Evolutionary conservation across 2,113 vertebrate genomes (phyloP), one percentile per base, ranked within the genome.

Genomic region (Menura novaehollandiae): DNA sequence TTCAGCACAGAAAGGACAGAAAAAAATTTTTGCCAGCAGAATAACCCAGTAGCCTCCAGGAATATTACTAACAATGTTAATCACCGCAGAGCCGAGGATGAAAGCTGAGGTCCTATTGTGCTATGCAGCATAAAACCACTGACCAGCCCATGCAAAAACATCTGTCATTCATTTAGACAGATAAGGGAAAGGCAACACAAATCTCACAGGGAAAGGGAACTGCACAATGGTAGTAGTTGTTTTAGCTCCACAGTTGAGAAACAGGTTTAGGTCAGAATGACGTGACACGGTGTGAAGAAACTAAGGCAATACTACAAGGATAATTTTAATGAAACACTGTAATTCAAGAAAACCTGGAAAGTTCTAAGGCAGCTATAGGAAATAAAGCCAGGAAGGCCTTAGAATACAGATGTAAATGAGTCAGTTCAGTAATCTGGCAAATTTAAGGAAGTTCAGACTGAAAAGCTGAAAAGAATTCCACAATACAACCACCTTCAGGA

Each of bases 381-480:
- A 93, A 87, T 24, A 91, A 78, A 91, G 83, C 53, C 83, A 92
- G 52, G n/a, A 94, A 79, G 43, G 69, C 44, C 69, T 86, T 66
- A 72, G 84, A 94, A 92, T 91, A 91, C 73, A 78, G 62, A 89
- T 92, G 81, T 71, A 89, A 96, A 94, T 72, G 41, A 95, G 71
- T 64, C n/a, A 60, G 84, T 71, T 71, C 19, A 66, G 59, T 85
- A 64, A 81, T 72, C 9, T 78, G 75, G 82, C 82, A 96, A 95
- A 87, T 93, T 93, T 85, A 95, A 93, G 94, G 77, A 85, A 76
- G 64, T 69, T 83, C 87, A 88, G 63, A n/a, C 49, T 87, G 58
- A 97, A 88, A 97, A 91, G 82, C 83, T 91, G 77, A 91, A 82
- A 92, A 90, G 83, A 90, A 95, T 85, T 95, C 83, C 82, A 79